Evolutionary conservation across 2,888 invertebrate genomes (phyloP).

Genomic region (Gisinianus flammeolus): DNA sequence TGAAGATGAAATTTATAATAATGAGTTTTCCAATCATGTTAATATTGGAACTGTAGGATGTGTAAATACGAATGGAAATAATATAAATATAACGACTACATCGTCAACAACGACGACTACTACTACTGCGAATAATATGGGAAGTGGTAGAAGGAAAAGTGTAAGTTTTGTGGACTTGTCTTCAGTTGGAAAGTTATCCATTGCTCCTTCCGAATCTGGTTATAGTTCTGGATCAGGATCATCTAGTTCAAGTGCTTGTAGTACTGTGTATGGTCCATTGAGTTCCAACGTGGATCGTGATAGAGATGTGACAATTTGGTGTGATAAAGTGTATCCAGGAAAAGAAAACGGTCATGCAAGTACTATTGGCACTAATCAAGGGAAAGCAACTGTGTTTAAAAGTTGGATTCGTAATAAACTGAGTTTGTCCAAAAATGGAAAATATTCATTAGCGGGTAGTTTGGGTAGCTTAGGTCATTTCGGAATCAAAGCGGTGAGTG

Average conservation of each 20-base stretch:
- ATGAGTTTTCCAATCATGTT: slow-evolving; percentile 13
- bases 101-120: not conserved
- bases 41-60: not conserved
- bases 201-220: slow-evolving; percentile 46
- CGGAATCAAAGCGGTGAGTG: slow-evolving; percentile 55
- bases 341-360: slow-evolving; percentile 14
- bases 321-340: slow-evolving; percentile 18
- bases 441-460: slow-evolving; percentile 56
- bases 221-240: slow-evolving; percentile 43
- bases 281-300: slow-evolving; percentile 4
- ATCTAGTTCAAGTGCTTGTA: slow-evolving; percentile 42
- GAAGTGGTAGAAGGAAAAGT: slow-evolving; percentile 48
- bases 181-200: slow-evolving; percentile 41
- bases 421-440: slow-evolving; percentile 57
- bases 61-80: not conserved
- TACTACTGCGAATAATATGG: not conserved
- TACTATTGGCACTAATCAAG: slow-evolving; percentile 44
- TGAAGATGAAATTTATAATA: slow-evolving; percentile 52
- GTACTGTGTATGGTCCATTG: slow-evolving; percentile 29
- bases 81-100: not conserved
- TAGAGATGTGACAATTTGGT: slow-evolving; percentile 31
- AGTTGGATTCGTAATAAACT: slow-evolving; percentile 58
- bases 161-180: slow-evolving; percentile 56
- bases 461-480: slow-evolving; percentile 51
- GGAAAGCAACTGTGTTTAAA: slow-evolving; percentile 56